Conservation (phyloP, 2,888 invertebrate genomes). For the Noctuana brunneofusca region DNA sequence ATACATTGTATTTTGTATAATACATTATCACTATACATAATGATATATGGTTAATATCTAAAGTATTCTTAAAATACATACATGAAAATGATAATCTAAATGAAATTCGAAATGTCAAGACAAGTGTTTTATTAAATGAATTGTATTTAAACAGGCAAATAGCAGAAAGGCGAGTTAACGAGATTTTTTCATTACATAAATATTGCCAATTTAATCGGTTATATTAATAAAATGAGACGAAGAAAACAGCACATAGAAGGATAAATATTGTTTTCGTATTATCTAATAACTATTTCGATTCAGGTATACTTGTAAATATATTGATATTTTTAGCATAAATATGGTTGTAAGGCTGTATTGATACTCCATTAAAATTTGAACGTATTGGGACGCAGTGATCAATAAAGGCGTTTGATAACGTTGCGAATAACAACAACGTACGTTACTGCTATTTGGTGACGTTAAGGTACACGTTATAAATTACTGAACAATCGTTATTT, state of each 20-base stretch:
- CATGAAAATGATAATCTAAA: conserved; percentile 22
- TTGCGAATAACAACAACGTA: conserved; percentile 17
- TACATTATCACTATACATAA: conserved; percentile 32
- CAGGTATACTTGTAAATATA: conserved; percentile 15
- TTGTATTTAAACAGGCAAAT: conserved; percentile 18
- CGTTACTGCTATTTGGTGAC: conserved; percentile 20
- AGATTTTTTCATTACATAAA: background rate
- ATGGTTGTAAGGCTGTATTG: conserved; percentile 21
- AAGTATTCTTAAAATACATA: conserved; percentile 29
- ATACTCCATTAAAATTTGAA: conserved; percentile 7
- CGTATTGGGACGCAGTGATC: conserved; percentile 14
- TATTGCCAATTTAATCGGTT: conserved; percentile 7
- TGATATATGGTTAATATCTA: conserved; percentile 31
- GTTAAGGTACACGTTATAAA: conserved; percentile 21
- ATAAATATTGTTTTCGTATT: background rate
- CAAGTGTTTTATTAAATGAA: conserved; percentile 1
- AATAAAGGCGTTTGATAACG: conserved; percentile 15
- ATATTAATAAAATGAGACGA: background rate
- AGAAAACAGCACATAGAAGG: background rate
- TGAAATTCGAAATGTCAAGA: background rate
- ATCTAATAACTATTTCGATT: background rate
- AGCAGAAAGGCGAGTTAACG: conserved; percentile 21
- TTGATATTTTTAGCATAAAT: conserved; percentile 18
- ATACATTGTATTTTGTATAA: conserved; percentile 29
- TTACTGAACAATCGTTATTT: conserved; percentile 21